A percentile compares a stretch with the other conserved stretches of the same genome.
phyloP scores from a whole-genome alignment of 2,888 invertebrate genomes.

The Ramazzottius varieornatus region DNA sequence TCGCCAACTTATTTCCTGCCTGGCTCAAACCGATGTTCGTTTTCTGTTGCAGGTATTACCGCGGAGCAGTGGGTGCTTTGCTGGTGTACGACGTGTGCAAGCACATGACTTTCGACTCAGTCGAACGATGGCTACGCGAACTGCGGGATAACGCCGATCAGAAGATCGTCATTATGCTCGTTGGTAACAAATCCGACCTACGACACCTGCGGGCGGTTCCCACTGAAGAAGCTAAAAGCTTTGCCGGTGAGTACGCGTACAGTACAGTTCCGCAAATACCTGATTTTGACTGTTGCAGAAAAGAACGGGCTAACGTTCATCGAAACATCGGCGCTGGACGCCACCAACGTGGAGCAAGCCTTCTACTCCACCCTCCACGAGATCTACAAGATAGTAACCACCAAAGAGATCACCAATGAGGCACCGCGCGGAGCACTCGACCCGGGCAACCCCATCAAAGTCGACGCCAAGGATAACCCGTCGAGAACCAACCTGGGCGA shows the following conservation, averaged over 20 bases:
- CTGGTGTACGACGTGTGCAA: conserved; percentile 98
- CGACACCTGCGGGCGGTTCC: conserved; percentile 56
- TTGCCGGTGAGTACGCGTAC: conserved; percentile 36
- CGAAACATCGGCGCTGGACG: conserved; percentile 96
- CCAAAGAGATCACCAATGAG: background rate
- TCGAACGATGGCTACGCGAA: conserved; percentile 94
- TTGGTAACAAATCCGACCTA: conserved; percentile 23
- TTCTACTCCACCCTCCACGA: conserved; percentile 97
- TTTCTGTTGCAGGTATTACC: conserved; percentile 72
- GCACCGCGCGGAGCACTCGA: too few species aligned
- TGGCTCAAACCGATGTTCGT: too few species aligned
- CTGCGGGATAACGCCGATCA: conserved; percentile 94
- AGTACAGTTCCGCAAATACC: too few species aligned
- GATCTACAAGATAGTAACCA: conserved; percentile 12
- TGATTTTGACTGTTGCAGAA: conserved; percentile 31
- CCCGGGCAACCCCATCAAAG: too few species aligned
- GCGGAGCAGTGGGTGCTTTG: conserved; percentile 93
- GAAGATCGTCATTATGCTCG: conserved; percentile 96
- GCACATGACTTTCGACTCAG: conserved; percentile 96
- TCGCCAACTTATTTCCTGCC: too few species aligned
- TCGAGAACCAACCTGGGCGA: too few species aligned
- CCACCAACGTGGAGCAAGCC: conserved; percentile 83
- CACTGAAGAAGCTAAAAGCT: conserved; percentile 89
- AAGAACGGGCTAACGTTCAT: conserved; percentile 85
- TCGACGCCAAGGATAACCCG: too few species aligned